Conservation (phyloP, 1,140 invertebrate species). For the Zaprionus vittiger region DNA sequence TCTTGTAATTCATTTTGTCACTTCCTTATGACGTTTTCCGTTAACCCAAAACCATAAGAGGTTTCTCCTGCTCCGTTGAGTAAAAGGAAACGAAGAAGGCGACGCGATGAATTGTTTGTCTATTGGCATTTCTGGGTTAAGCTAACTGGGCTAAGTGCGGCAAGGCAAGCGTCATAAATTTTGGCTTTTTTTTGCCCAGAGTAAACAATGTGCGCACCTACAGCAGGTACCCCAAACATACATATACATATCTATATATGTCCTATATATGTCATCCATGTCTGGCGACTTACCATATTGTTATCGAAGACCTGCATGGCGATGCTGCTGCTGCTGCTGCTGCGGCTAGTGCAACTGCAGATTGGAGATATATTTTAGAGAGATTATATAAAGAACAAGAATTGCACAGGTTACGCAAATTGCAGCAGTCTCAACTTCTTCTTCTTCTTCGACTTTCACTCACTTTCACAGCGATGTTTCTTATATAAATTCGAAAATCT, state of each 20-base stretch:
- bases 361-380: constrained; percentile 8
- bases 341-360: constrained; percentile 29
- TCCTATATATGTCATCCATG: background rate
- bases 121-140: constrained; percentile 69
- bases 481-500: constrained; percentile 40
- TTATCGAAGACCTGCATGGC: constrained; percentile 82
- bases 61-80: background rate
- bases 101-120: constrained; percentile 43
- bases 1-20: constrained; percentile 78
- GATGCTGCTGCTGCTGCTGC: constrained; percentile 29
- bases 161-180: constrained; percentile 40
- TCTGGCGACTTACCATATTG: constrained; percentile 71
- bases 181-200: constrained; percentile 27
- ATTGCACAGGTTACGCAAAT: background rate
- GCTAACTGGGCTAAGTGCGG: constrained; percentile 67
- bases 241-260: background rate
- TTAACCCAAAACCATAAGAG: background rate
- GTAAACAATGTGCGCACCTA: constrained; percentile 27
- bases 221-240: background rate
- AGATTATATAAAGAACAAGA: background rate
- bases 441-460: constrained; percentile 35
- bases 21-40: constrained; percentile 37
- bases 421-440: background rate
- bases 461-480: constrained; percentile 55
- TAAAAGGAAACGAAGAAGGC: constrained; percentile 2